Conservation (phyloP, 2,888 invertebrate species). For the Himalopsyche anomala region DNA sequence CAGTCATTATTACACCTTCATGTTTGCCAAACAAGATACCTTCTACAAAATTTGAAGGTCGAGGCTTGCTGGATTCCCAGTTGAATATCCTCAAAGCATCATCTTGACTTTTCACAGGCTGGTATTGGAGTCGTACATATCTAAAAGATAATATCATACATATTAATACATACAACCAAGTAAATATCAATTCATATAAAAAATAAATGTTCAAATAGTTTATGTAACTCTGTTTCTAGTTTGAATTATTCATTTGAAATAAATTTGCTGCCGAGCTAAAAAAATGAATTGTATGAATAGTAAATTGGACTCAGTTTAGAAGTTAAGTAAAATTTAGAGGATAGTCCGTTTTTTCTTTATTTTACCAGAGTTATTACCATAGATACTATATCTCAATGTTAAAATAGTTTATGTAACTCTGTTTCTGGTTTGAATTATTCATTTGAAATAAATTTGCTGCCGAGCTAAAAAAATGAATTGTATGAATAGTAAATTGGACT, state of each 20-base stretch:
- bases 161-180: background rate
- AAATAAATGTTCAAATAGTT: background rate
- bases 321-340: too few relatives aligned
- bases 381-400: too few relatives aligned
- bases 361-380: too few relatives aligned
- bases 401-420: too few relatives aligned
- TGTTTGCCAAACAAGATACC: conserved; percentile 81
- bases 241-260: conserved; percentile 44
- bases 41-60: conserved; percentile 85
- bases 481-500: too few relatives aligned
- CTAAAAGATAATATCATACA: conserved; percentile 68
- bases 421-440: conserved; percentile 22
- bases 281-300: too few relatives aligned
- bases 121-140: conserved; percentile 82
- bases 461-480: too few relatives aligned
- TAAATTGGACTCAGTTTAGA: too few relatives aligned
- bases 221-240: background rate
- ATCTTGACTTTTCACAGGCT: conserved; percentile 78
- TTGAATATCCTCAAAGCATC: conserved; percentile 75
- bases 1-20: conserved; percentile 86
- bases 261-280: background rate
- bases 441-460: conserved; percentile 14
- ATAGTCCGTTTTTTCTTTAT: too few relatives aligned
- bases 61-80: conserved; percentile 73
- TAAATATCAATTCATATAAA: background rate